Percentiles rank a stretch among this genome's conserved stretches.
Evolutionary conservation across 2,888 invertebrate species (phyloP).

Genomic region (Aporophyla nigra): DNA sequence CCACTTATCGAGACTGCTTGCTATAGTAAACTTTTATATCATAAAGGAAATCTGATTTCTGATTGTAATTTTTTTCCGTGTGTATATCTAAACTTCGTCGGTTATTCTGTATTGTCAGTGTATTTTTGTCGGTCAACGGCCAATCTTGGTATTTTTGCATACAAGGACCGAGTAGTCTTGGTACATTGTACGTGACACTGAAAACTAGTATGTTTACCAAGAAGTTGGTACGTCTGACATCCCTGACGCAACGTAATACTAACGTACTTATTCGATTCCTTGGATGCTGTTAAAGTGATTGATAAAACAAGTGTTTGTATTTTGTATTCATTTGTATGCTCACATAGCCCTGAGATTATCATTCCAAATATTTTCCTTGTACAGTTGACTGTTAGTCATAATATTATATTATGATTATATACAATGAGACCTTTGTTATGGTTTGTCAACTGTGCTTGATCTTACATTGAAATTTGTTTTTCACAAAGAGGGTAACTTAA

Average conservation of each 20-base stretch:
- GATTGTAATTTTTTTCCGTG: no score
- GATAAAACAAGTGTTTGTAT: not conserved
- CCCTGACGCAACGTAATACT: not conserved
- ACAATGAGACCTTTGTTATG: not conserved
- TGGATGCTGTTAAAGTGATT: not conserved
- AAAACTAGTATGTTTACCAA: no score
- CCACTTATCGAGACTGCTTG: no score
- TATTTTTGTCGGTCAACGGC: no score
- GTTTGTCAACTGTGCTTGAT: constrained; percentile 1
- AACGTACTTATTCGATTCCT: constrained; percentile 2
- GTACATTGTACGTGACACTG: no score
- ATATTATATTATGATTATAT: not conserved
- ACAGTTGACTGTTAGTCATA: not conserved
- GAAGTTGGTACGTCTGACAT: no score
- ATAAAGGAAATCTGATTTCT: no score
- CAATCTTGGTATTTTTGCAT: no score
- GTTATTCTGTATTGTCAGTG: no score
- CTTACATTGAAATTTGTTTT: not conserved
- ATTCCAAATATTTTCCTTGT: constrained; percentile 11
- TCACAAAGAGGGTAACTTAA: constrained; percentile 24
- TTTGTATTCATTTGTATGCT: not conserved
- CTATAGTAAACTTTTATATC: no score
- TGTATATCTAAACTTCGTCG: no score
- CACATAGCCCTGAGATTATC: not conserved
- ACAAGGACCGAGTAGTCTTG: no score